Evolutionary conservation across 2,113 vertebrate species (phyloP).

Genomic region (Limnothrissa miodon): DNA sequence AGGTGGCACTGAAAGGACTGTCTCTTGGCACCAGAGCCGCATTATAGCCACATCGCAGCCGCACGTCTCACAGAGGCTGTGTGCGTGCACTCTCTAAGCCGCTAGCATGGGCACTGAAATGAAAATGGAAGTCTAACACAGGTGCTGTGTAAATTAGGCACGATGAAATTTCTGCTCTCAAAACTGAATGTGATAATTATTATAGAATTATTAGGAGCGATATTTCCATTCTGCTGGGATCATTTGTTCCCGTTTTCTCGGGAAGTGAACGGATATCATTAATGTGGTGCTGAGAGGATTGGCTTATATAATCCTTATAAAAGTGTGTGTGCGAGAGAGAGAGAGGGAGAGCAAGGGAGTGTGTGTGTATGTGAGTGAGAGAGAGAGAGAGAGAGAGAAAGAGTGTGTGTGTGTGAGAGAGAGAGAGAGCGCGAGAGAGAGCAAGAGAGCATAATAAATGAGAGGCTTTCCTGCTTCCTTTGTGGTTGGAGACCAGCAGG

Average conservation of each 20-base stretch:
- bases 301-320: conserved; percentile 1
- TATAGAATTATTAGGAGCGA: background rate
- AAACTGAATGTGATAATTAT: background rate
- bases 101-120: too few species aligned
- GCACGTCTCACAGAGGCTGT: too few species aligned
- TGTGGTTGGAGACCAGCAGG: background rate
- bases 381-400: background rate
- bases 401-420: background rate
- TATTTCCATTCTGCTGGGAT: background rate
- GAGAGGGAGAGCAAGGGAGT: background rate
- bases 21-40: background rate
- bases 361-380: background rate
- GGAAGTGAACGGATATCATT: background rate
- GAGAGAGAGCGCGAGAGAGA: background rate
- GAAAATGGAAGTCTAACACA: too few species aligned
- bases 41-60: background rate
- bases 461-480: background rate
- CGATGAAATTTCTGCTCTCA: background rate
- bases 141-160: too few species aligned
- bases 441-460: too few species aligned
- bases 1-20: too few species aligned
- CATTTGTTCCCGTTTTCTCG: background rate
- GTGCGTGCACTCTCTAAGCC: too few species aligned
- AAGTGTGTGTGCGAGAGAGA: background rate
- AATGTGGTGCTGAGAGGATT: background rate